These are phyloP conservation scores for Fopius arisanus DNA, from an alignment of 1,140 invertebrate species.

Conservation along the genomic window DNA sequence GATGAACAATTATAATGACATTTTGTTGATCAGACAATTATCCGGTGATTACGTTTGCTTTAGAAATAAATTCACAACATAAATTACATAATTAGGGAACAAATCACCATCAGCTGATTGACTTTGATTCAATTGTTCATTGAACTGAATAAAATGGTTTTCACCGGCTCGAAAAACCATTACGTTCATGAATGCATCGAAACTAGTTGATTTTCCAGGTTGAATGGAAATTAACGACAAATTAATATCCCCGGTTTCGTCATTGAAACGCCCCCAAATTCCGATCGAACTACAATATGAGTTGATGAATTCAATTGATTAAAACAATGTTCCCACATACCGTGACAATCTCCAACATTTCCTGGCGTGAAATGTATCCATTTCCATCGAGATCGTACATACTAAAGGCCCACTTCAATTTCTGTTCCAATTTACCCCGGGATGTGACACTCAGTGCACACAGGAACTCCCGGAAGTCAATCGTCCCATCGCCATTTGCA, in stretches of 20 bases:
- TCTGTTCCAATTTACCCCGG: slow-evolving; percentile 95
- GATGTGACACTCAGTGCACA: slow-evolving; percentile 96
- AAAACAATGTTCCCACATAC: slow-evolving; percentile 66
- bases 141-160: not conserved
- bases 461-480: slow-evolving; percentile 97
- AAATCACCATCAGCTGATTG: no score
- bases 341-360: slow-evolving; percentile 96
- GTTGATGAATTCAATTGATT: slow-evolving; percentile 8
- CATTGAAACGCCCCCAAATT: not conserved
- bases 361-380: slow-evolving; percentile 92
- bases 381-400: slow-evolving; percentile 97
- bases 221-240: not conserved
- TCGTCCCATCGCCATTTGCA: slow-evolving; percentile 96
- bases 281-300: not conserved
- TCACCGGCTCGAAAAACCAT: not conserved
- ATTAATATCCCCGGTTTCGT: not conserved
- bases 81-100: no score
- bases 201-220: not conserved
- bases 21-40: no score
- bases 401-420: slow-evolving; percentile 97
- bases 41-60: no score
- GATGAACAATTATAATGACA: no score
- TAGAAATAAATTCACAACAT: no score
- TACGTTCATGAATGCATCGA: not conserved
- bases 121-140: no score